Evolutionary conservation across 2,113 vertebrate genomes (phyloP).

Genomic region (Paedocypris sp.): DNA sequence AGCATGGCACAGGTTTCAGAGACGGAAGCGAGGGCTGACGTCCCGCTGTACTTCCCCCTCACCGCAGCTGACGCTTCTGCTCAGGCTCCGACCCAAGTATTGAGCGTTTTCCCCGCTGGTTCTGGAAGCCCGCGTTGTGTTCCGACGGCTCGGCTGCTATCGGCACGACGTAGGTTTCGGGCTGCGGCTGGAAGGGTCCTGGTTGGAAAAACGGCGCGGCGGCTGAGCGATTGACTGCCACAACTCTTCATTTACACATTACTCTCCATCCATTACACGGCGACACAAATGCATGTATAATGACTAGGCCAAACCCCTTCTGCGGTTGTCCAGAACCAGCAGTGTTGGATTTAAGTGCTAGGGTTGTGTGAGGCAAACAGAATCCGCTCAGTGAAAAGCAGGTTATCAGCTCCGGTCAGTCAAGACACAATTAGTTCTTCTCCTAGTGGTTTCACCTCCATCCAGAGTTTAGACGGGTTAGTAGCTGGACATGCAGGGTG

Average conservation of each 20-base stretch:
- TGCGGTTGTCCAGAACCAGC: not conserved
- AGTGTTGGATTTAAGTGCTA: not conserved
- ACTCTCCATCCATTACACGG: no score
- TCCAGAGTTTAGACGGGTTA: constrained; percentile 54
- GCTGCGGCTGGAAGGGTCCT: constrained; percentile 78
- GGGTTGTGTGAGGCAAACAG: constrained; percentile 56
- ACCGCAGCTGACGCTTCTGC: no score
- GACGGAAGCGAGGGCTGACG: constrained; percentile 37
- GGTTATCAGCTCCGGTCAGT: no score
- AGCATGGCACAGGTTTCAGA: constrained; percentile 55
- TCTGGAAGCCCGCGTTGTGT: constrained; percentile 74
- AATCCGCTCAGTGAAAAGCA: constrained; percentile 84
- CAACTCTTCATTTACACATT: constrained; percentile 26
- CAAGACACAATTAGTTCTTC: constrained; percentile 95
- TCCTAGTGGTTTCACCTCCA: constrained; percentile 92
- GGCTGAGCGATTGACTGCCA: constrained; percentile 69
- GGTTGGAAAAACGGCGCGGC: constrained; percentile 83
- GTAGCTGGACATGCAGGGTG: no score
- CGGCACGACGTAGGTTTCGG: constrained; percentile 78
- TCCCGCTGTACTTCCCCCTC: constrained; percentile 29
- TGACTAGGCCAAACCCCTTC: not conserved
- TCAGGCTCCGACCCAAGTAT: constrained; percentile 62
- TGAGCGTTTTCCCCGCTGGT: constrained; percentile 78
- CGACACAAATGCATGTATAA: not conserved
- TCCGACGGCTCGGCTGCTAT: constrained; percentile 75